A percentile compares a stretch with the other conserved stretches of the same genome.
phyloP scores from a whole-genome alignment of 2,797 vertebrate genomes.

The Liparis tanakae region DNA sequence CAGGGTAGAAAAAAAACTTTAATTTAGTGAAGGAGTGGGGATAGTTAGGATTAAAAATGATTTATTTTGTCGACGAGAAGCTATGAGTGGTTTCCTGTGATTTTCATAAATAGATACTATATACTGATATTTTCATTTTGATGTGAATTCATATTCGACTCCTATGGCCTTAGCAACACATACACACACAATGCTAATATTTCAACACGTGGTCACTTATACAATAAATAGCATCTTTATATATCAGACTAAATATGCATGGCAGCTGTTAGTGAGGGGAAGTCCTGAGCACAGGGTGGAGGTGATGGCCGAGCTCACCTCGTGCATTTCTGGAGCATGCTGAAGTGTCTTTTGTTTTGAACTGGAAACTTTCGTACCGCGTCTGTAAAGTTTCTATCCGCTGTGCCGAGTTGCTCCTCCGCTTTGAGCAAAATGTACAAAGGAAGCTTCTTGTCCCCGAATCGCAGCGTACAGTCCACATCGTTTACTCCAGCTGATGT shows the following conservation, averaged over 20 bases:
- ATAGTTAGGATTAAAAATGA: background rate
- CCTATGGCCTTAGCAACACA: constrained; percentile 51
- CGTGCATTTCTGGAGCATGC: constrained; percentile 48
- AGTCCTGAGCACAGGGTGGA: constrained; percentile 25
- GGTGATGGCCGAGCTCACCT: constrained; percentile 32
- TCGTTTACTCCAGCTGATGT: constrained; percentile 10
- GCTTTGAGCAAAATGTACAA: constrained; percentile 6
- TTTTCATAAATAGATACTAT: constrained; percentile 26
- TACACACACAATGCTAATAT: background rate
- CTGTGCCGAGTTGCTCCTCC: background rate
- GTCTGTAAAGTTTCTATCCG: constrained; percentile 26
- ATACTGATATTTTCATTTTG: constrained; percentile 12
- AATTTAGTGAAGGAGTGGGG: background rate
- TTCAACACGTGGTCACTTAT: constrained; percentile 21
- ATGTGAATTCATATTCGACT: constrained; percentile 36
- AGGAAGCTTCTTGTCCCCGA: constrained; percentile 9
- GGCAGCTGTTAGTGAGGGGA: constrained; percentile 31
- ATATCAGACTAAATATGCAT: constrained; percentile 50
- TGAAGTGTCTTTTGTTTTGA: constrained; percentile 32
- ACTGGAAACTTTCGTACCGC: constrained; percentile 31
- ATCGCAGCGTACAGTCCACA: constrained; percentile 14
- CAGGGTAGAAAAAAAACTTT: background rate
- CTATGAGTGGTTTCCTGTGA: constrained; percentile 22
- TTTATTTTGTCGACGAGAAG: background rate
- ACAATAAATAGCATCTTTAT: constrained; percentile 22